A percentile compares a stretch with the other conserved stretches of the same genome.
Conservation (phyloP, 1,140 invertebrate genomes). For the Eumaeus atala region DNA sequence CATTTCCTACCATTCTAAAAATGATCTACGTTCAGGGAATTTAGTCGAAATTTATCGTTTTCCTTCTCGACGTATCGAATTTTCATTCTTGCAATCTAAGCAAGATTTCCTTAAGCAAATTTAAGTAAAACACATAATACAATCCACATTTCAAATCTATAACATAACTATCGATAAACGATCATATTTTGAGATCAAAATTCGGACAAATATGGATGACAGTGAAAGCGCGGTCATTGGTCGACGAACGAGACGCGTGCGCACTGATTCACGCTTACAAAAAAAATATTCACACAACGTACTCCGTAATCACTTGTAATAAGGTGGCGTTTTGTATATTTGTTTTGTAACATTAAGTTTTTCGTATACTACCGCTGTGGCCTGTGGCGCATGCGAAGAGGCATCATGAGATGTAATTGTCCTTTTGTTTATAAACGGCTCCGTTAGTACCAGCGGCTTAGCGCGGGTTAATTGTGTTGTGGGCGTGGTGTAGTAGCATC, state of each 20-base stretch:
- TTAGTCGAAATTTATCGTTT: too few species aligned
- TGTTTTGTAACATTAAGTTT: constrained; percentile 24
- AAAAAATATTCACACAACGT: constrained; percentile 15
- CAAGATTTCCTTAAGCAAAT: too few species aligned
- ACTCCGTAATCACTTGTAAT: constrained; percentile 16
- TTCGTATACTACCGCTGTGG: constrained; percentile 59
- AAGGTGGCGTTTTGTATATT: constrained; percentile 28
- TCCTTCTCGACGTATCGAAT: too few species aligned
- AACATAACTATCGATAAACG: too few species aligned
- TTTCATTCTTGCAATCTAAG: too few species aligned
- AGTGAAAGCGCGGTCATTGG: constrained; percentile 71
- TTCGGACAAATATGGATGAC: constrained; percentile 58
- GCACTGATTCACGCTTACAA: constrained; percentile 44
- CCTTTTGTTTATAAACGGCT: constrained; percentile 52
- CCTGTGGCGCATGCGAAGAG: constrained; percentile 41
- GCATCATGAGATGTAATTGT: constrained; percentile 58
- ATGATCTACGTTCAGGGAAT: too few species aligned
- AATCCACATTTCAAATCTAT: too few species aligned
- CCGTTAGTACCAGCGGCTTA: constrained; percentile 18
- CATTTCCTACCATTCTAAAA: too few species aligned
- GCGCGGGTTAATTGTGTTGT: too few species aligned
- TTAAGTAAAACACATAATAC: too few species aligned
- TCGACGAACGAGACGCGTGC: constrained; percentile 53
- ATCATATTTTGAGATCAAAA: constrained; percentile 53
- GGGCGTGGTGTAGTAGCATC: too few species aligned